Evolutionary conservation across 1,140 invertebrate genomes (phyloP), one percentile per base, ranked within the genome.

Genomic region (Lepidurus couesii): DNA sequence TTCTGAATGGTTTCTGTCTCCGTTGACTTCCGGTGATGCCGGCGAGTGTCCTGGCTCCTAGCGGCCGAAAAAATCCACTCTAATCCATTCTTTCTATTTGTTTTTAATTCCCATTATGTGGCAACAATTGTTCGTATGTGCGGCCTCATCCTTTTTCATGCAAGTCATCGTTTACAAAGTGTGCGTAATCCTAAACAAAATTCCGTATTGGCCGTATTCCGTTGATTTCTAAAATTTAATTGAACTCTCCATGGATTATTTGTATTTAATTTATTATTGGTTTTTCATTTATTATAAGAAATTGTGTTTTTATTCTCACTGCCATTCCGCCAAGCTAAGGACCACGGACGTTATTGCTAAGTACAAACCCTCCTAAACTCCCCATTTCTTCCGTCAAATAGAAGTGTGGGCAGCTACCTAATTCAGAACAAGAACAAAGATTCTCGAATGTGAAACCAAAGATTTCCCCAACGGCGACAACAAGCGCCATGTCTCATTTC

Each of bases 1-100:
- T 82, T 96, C 94, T 74, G 95, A 97, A 85, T 97, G 95, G 95
- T 97, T 96, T 88, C 89, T 97, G 83, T 91, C 91, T 81, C 91
- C 92, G 74, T 90, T 90, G 34, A 77, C 79, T 9, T 65, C 53
- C 53, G 53, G 53, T 65, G 53, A 65, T 65, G 21, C 53, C 53
- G 4, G 81, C 79, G 34, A 73, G 75, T 11, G 74, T 80, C 9
- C 53, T 65, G 53, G 8, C 80, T 81, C 10, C 80, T 81, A 11
- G 80, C 79, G n/a, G 80, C 80, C 8, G 74, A 78, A 26, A 75
- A 79, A n/a, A 79, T 78, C 73, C 77, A 80, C 24, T 80, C 79
- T 77, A 78, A 77, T 47, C 79, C 76, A 34, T 80, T 73, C 53
- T 79, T 78, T 21, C 77, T 81, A 26, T 79, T 65, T 65, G 21